These are phyloP conservation scores for Drosophila bifasciata DNA, from an alignment of 1,140 invertebrate species.

Conservation along the genomic window DNA sequence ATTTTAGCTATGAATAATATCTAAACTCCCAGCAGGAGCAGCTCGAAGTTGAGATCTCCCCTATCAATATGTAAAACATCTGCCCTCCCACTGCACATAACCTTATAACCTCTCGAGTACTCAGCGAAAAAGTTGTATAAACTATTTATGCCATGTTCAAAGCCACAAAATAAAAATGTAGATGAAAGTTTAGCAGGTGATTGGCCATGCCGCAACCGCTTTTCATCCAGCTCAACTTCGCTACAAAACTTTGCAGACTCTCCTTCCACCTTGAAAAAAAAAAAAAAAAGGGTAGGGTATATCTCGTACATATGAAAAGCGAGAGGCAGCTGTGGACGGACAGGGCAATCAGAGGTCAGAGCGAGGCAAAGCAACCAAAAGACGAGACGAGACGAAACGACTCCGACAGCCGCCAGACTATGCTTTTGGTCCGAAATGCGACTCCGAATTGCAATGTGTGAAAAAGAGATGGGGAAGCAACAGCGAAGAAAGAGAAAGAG, in stretches of 20 bases:
- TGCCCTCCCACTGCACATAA: no score
- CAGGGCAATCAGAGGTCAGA: conserved; percentile 40
- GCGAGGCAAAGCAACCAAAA: conserved; percentile 47
- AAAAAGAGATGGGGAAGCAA: conserved; percentile 59
- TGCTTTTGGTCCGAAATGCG: conserved; percentile 19
- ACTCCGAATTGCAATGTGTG: conserved; percentile 48
- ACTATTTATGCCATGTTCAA: conserved; percentile 24
- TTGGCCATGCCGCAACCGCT: conserved; percentile 18
- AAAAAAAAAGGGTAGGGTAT: conserved; percentile 13
- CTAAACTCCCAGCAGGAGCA: no score
- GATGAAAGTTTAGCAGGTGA: conserved; percentile 47
- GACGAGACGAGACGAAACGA: conserved; percentile 46
- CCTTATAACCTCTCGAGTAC: no score
- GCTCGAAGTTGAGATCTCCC: no score
- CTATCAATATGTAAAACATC: no score
- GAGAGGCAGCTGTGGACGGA: conserved; percentile 25
- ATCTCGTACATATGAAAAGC: conserved; percentile 29
- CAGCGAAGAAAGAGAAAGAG: conserved; percentile 30
- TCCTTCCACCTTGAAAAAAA: conserved; percentile 35
- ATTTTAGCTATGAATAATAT: no score
- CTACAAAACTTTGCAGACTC: conserved; percentile 38
- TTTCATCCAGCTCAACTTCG: not conserved
- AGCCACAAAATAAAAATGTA: conserved; percentile 40
- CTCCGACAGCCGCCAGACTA: conserved; percentile 10
- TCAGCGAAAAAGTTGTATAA: no score